Evolutionary conservation across 2,888 invertebrate genomes (phyloP), one percentile per base, ranked within the genome.

Genomic region (Apoderus coryli): DNA sequence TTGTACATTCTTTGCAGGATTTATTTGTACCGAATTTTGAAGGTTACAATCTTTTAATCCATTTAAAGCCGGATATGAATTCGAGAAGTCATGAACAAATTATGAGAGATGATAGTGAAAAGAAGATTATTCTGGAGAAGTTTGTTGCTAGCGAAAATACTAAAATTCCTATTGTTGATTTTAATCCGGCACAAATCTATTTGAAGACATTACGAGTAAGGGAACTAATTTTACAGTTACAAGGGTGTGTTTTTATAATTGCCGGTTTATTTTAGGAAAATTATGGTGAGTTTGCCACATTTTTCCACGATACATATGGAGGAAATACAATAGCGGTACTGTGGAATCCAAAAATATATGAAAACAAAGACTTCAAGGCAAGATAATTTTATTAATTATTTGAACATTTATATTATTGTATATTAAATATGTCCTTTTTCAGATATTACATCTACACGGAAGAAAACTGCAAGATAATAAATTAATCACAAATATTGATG

Each of bases 301-400:
- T 95, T 56, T 92, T 93, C 60, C 74, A 89, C 57, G 84, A 95
- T 57, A 61, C 67, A 1, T 85, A 77, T 56, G 90, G 89, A n/a
- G 90, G 90, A 2, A 66, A 68, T 39, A 63, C 72, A n/a, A 77
- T 95, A 38, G 84, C 76, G 0, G 77, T 90, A 24, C 56, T 92
- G 14, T 82, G 90, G 75, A 84, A 76, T 46, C 86, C 88, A 0
- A 60, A 67, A 26, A 63, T 70, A 0, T 52, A 67, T 7, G 63
- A 69, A 22, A 47, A 59, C 4, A 67, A 63, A 37, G 74, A 78
- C 1, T 81, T 89, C 43, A 84, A 85, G 66, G 37, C 34, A 31
- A 4, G 26, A n/a, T n/a, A n/a, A n/a, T n/a, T n/a, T n/a, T n/a
- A n/a, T n/a, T n/a, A n/a, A n/a, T n/a, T n/a, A n/a, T n/a, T n/a